Percentiles rank a stretch among this genome's conserved stretches.
phyloP scores from a whole-genome alignment of 2,797 vertebrate species.

The Characodon lateralis region DNA sequence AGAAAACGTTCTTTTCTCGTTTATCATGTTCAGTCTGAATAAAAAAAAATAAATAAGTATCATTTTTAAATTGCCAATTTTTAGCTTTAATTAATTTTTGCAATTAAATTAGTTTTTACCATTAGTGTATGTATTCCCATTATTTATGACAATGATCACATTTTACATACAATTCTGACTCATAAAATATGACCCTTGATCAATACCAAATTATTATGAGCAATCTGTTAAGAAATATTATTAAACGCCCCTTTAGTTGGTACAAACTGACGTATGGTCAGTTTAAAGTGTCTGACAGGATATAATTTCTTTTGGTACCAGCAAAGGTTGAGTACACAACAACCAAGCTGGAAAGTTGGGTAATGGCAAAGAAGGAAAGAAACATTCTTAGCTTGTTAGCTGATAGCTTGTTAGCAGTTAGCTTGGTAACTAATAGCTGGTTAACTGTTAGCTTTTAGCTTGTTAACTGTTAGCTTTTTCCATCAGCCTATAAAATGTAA shows the following conservation, averaged over 20 bases:
- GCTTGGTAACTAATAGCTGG: too few species aligned
- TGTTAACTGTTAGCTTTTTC: neutral
- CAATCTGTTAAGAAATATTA: too few species aligned
- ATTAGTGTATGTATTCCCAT: neutral
- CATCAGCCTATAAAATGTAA: too few species aligned
- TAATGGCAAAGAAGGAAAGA: neutral
- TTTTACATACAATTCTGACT: neutral
- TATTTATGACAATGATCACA: neutral
- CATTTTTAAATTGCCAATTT: neutral
- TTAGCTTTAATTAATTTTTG: neutral
- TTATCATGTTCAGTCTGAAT: slow-evolving; percentile 11
- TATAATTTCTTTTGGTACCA: neutral
- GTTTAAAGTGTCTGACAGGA: neutral
- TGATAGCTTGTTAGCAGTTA: neutral
- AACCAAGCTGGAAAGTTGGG: too few species aligned
- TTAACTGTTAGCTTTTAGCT: neutral
- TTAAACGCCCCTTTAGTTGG: neutral
- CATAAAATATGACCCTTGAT: neutral
- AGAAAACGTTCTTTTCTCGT: neutral
- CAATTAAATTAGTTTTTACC: neutral
- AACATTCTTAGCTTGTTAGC: neutral
- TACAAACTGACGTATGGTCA: neutral
- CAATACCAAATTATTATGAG: too few species aligned
- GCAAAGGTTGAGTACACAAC: too few species aligned
- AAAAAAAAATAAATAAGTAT: too few species aligned